phyloP scores from a whole-genome alignment of 1,140 invertebrate species.

The Tribolium castaneum region DNA sequence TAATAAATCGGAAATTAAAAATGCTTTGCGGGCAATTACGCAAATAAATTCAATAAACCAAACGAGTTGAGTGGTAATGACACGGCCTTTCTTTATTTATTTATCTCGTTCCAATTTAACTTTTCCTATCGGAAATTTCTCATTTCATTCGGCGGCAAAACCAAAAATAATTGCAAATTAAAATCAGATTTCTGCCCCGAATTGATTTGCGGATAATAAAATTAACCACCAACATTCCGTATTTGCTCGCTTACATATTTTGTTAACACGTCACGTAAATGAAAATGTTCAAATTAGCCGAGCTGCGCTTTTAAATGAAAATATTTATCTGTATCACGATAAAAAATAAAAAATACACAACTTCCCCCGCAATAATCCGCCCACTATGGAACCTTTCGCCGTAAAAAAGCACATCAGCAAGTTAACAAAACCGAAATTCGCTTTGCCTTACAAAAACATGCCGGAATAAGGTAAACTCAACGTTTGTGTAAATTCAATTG shows the following conservation, averaged over 20 bases:
- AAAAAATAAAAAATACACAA: not conserved
- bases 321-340: not conserved
- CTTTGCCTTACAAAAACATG: conserved; percentile 8
- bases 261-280: not conserved
- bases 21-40: not conserved
- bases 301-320: not conserved
- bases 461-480: conserved; percentile 6
- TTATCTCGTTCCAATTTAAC: not conserved
- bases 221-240: not conserved
- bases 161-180: not conserved
- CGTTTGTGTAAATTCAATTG: not conserved
- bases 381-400: not conserved
- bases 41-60: not conserved
- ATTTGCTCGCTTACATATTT: not conserved
- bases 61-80: not conserved
- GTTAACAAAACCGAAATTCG: not conserved
- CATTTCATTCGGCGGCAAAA: not conserved
- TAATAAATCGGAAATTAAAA: not conserved
- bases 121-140: not conserved
- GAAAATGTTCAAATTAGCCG: not conserved
- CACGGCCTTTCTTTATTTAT: not conserved
- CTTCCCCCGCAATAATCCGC: not conserved
- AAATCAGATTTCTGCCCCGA: not conserved
- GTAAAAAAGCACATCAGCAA: not conserved
- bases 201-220: not conserved